Conservation (phyloP, 2,797 vertebrate genomes). For the Brachyrhaphis roseni region DNA sequence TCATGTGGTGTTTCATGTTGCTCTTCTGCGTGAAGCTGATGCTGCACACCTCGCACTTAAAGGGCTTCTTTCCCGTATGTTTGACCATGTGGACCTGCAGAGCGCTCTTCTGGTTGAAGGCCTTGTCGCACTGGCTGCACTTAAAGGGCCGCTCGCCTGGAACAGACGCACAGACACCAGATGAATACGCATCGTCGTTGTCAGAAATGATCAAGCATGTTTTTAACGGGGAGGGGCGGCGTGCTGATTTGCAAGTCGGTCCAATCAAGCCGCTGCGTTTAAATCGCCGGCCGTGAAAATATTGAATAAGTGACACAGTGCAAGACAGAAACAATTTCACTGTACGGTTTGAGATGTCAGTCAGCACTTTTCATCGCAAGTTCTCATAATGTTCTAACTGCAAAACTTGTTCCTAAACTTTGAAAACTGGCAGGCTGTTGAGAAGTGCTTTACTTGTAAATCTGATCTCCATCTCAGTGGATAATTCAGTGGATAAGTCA, state of each 20-base stretch:
- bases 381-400: not conserved
- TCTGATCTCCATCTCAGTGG: not conserved
- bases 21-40: conserved; percentile 99
- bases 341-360: not conserved
- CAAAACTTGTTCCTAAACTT: not conserved
- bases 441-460: not conserved
- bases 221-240: not conserved
- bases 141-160: conserved; percentile 95
- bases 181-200: not conserved
- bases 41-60: conserved; percentile 93
- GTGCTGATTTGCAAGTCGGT: not conserved
- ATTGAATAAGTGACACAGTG: not conserved
- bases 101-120: conserved; percentile 99
- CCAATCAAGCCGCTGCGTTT: not conserved
- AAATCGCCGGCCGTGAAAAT: not conserved
- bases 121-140: conserved; percentile 93
- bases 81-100: conserved; percentile 98
- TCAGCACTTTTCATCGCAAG: not conserved
- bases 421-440: not conserved
- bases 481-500: not conserved
- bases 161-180: not conserved
- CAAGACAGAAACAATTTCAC: not conserved
- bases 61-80: conserved; percentile 97
- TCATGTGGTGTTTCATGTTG: conserved; percentile 99
- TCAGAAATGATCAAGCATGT: not conserved